Conservation (phyloP, 2,797 vertebrate species). For the Vultur gryphus region DNA sequence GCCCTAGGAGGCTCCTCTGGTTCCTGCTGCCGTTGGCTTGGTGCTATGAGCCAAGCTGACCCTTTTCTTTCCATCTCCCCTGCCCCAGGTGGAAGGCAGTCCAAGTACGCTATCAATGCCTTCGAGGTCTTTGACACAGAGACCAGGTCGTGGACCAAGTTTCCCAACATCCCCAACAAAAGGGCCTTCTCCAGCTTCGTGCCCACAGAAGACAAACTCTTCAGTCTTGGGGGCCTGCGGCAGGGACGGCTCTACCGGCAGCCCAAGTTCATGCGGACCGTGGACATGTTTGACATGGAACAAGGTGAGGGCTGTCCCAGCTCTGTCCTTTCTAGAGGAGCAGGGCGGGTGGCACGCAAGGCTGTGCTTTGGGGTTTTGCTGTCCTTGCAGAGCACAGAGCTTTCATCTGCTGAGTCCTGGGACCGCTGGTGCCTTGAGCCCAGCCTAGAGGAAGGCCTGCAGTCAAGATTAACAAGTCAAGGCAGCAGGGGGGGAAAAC, state of each 20-base stretch:
- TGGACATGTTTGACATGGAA: slow-evolving; percentile 90
- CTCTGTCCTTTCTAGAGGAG: neutral
- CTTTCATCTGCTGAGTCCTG: neutral
- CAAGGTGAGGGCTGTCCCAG: slow-evolving; percentile 78
- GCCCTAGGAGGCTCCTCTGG: neutral
- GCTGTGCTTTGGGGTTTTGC: neutral
- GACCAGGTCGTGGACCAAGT: slow-evolving; percentile 84
- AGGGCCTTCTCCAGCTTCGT: slow-evolving; percentile 91
- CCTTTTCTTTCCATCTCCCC: neutral
- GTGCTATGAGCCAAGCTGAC: neutral
- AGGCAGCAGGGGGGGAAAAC: neutral
- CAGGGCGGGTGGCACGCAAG: accelerated
- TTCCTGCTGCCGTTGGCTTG: neutral
- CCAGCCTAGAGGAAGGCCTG: neutral
- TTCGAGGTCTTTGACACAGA: slow-evolving; percentile 93
- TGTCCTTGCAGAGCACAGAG: neutral
- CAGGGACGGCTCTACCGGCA: slow-evolving; percentile 90
- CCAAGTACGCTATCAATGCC: slow-evolving; percentile 88
- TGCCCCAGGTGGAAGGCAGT: slow-evolving; percentile 88
- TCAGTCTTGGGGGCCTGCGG: slow-evolving; percentile 90
- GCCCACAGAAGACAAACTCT: slow-evolving; percentile 83
- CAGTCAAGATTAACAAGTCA: neutral
- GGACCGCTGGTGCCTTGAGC: neutral
- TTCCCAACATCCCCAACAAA: slow-evolving; percentile 90
- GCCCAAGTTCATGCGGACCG: slow-evolving; percentile 95